Conservation (phyloP, 2,113 vertebrate genomes). For the Pachyramphus minor region DNA sequence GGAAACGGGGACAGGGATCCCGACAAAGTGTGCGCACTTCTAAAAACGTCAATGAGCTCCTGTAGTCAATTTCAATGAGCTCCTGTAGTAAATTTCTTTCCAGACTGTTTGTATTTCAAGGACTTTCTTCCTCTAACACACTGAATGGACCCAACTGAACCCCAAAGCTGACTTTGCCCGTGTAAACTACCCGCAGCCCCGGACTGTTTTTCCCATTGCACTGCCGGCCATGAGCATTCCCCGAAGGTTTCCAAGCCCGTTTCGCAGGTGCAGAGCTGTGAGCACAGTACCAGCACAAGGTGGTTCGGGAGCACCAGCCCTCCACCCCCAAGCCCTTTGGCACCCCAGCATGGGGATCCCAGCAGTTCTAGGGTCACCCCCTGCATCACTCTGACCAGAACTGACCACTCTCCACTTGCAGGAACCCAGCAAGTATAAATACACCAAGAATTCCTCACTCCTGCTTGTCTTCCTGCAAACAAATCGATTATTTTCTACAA, state of each 20-base stretch:
- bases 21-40: fast-evolving
- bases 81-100: background rate
- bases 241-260: fast-evolving
- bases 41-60: background rate
- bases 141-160: background rate
- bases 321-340: fast-evolving
- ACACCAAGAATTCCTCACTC: background rate
- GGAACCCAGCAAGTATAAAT: background rate
- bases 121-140: background rate
- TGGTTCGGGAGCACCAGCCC: fast-evolving
- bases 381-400: fast-evolving
- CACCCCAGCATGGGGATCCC: background rate
- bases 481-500: background rate
- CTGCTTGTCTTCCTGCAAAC: fast-evolving
- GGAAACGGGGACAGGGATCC: background rate
- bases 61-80: background rate
- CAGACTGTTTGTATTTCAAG: background rate
- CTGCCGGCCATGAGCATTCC: fast-evolving
- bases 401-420: fast-evolving
- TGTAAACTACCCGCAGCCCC: background rate
- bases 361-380: background rate
- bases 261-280: background rate
- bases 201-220: background rate
- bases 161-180: background rate
- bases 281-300: fast-evolving